Evolutionary conservation across 2,113 vertebrate genomes (phyloP).

Genomic region (Sebastes schlegelii): DNA sequence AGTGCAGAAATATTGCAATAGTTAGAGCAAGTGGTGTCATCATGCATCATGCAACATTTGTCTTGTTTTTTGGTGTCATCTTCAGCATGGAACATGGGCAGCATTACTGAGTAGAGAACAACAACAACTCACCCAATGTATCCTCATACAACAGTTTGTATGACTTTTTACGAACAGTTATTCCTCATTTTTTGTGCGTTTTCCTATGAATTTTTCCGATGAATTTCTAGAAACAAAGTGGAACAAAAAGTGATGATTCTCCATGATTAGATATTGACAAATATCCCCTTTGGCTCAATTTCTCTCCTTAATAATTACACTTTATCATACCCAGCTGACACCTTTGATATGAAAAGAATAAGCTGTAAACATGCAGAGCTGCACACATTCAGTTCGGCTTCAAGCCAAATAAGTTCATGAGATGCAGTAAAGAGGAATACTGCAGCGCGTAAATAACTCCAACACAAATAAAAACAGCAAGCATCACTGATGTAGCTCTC

Average conservation of each 20-base stretch:
- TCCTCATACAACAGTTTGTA: too few species aligned
- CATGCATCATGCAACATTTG: too few species aligned
- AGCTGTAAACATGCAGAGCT: conserved; percentile 14
- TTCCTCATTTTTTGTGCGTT: too few species aligned
- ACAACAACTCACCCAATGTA: too few species aligned
- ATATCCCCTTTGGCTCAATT: not conserved
- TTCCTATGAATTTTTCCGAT: too few species aligned
- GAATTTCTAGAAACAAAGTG: not conserved
- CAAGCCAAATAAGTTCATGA: conserved; percentile 11
- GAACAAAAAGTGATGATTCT: not conserved
- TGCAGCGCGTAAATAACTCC: conserved; percentile 35
- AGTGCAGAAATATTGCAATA: too few species aligned
- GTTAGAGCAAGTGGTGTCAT: too few species aligned
- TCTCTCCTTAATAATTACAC: not conserved
- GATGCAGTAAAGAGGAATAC: conserved; percentile 35
- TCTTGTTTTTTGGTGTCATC: too few species aligned
- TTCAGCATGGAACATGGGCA: too few species aligned
- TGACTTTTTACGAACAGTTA: too few species aligned
- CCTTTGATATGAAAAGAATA: not conserved
- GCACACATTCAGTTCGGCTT: conserved; percentile 8
- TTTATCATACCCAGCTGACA: not conserved
- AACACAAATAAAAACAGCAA: conserved; percentile 59
- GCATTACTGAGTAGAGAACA: too few species aligned
- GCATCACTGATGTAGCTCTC: conserved; percentile 48
- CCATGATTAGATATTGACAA: not conserved